Conservation (phyloP, 2,797 vertebrate species). For the Pterois miles region DNA sequence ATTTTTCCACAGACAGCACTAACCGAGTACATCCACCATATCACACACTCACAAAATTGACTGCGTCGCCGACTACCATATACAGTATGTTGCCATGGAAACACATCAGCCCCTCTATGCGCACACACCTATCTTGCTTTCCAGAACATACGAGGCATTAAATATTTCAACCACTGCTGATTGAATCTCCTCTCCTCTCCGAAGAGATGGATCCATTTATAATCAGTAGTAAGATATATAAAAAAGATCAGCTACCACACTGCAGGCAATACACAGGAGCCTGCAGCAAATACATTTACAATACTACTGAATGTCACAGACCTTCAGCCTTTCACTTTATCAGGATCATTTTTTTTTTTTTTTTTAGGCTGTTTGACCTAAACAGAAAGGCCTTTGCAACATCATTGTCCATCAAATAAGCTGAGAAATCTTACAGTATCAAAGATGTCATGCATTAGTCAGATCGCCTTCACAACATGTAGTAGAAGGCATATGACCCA, state of each 20-base stretch:
- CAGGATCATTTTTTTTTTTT: neutral
- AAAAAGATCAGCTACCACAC: neutral
- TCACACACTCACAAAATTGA: neutral
- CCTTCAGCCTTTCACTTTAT: neutral
- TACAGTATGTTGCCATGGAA: constrained; percentile 82
- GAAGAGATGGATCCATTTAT: constrained; percentile 24
- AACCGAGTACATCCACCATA: constrained; percentile 12
- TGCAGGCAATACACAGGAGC: neutral
- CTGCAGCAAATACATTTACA: neutral
- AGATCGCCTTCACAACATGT: neutral
- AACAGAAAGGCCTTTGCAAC: neutral
- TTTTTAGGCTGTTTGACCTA: neutral
- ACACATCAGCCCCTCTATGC: constrained; percentile 62
- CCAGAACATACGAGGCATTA: constrained; percentile 53
- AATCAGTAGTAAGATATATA: neutral
- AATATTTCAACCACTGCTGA: constrained; percentile 66
- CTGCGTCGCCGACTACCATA: constrained; percentile 37
- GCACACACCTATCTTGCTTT: constrained; percentile 14
- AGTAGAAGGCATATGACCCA: constrained; percentile 8
- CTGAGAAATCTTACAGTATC: neutral
- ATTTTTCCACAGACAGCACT: constrained; percentile 20
- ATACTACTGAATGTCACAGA: constrained; percentile 3
- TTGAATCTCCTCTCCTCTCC: constrained; percentile 22
- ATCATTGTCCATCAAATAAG: neutral
- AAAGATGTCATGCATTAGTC: neutral